Percentiles rank a stretch among this genome's conserved stretches.
These are phyloP conservation scores for Orthosia gracilis DNA, from an alignment of 2,888 invertebrate species.

Conservation along the genomic window DNA sequence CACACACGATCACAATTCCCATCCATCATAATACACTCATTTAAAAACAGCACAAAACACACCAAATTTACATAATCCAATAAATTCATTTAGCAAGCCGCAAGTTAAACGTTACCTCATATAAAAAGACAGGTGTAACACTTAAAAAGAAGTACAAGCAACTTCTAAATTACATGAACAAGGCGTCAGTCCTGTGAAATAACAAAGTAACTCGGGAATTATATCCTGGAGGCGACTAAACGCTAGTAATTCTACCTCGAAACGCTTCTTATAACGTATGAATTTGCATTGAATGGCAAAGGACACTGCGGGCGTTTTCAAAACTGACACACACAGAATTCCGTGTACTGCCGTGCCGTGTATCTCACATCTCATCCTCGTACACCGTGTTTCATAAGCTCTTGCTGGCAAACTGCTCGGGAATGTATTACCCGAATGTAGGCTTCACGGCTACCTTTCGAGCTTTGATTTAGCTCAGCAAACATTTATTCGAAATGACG, in stretches of 20 bases:
- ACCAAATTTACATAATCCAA: constrained; percentile 58
- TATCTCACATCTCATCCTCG: constrained; percentile 52
- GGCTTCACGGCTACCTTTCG: constrained; percentile 64
- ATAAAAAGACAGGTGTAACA: constrained; percentile 63
- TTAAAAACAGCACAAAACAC: constrained; percentile 46
- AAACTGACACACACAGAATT: constrained; percentile 74
- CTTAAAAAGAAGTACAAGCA: constrained; percentile 55
- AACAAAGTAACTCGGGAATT: constrained; percentile 84
- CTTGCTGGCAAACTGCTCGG: constrained; percentile 61
- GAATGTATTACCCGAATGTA: constrained; percentile 66
- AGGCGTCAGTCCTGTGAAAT: constrained; percentile 79
- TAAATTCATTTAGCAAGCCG: constrained; percentile 57
- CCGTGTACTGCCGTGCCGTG: constrained; percentile 67
- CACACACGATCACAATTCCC: constrained; percentile 22
- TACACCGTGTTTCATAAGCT: constrained; percentile 64
- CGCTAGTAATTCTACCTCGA: constrained; percentile 88
- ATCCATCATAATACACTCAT: constrained; percentile 53
- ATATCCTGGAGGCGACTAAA: constrained; percentile 90
- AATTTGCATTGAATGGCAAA: constrained; percentile 91
- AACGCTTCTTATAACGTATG: constrained; percentile 88
- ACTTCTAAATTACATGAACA: constrained; percentile 69
- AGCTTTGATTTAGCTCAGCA: constrained; percentile 66
- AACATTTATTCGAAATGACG: constrained; percentile 66
- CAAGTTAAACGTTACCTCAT: constrained; percentile 41
- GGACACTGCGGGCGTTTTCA: constrained; percentile 83